Percentiles rank a stretch among this genome's conserved stretches.
phyloP scores from a whole-genome alignment of 2,888 invertebrate genomes.

The Charanyca ferruginea region DNA sequence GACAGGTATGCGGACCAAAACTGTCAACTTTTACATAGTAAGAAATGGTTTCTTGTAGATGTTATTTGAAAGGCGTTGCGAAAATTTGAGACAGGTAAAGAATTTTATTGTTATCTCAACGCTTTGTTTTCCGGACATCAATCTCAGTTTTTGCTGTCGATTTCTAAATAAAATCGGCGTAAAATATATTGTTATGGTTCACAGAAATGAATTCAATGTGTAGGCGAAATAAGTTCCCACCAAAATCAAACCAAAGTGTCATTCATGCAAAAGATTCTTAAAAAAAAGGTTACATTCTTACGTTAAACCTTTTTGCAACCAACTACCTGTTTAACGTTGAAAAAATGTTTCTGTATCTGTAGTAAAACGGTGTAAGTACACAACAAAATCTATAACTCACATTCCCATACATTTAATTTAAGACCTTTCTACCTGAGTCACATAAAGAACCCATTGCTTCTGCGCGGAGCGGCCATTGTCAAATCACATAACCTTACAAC shows the following conservation, averaged over 20 bases:
- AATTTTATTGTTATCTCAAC: constrained; percentile 29
- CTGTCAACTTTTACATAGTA: constrained; percentile 5
- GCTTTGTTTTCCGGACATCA: constrained; percentile 50
- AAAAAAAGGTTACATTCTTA: constrained; percentile 17
- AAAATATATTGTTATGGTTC: constrained; percentile 21
- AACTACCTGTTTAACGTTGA: constrained; percentile 48
- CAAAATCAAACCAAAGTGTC: constrained; percentile 38
- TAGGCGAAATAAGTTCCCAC: constrained; percentile 56
- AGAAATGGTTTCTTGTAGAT: constrained; percentile 14
- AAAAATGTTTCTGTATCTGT: constrained; percentile 28
- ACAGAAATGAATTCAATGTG: constrained; percentile 26
- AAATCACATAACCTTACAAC: constrained; percentile 82
- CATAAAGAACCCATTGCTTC: constrained; percentile 74
- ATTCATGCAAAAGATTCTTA: constrained; percentile 16
- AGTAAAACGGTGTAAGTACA: constrained; percentile 43
- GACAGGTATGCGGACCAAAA: constrained; percentile 26
- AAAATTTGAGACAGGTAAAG: constrained; percentile 26
- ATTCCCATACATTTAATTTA: constrained; percentile 65
- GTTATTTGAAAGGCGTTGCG: constrained; percentile 12
- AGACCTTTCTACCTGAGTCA: constrained; percentile 71
- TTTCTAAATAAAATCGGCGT: constrained; percentile 19
- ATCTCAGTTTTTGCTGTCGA: constrained; percentile 30
- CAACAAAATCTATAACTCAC: constrained; percentile 71
- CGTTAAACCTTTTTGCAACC: constrained; percentile 50
- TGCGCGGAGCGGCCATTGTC: constrained; percentile 85